phyloP scores from a whole-genome alignment of 2,888 invertebrate species.

The Mellilla xanthometata region DNA sequence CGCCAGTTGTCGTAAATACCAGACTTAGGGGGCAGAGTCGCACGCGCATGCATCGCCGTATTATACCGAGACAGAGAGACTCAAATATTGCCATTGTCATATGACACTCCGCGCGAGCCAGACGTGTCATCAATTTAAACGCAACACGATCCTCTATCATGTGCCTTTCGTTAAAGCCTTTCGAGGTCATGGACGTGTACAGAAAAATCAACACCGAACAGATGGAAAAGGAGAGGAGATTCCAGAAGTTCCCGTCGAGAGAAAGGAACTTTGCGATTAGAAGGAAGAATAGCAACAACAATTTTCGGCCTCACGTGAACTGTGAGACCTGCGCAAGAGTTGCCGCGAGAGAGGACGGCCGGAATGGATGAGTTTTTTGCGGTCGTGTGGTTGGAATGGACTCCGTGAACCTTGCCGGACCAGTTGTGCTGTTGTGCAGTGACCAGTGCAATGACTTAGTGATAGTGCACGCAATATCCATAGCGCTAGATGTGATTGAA shows the following conservation, averaged over 20 bases:
- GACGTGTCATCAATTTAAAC: slow-evolving; percentile 26
- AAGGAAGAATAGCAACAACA: slow-evolving; percentile 76
- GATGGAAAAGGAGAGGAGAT: slow-evolving; percentile 53
- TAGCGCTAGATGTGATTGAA: too few relatives aligned
- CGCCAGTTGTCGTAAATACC: too few relatives aligned
- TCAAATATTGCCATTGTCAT: slow-evolving; percentile 32
- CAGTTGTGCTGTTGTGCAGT: too few relatives aligned
- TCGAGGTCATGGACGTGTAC: slow-evolving; percentile 69
- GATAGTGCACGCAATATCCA: background rate
- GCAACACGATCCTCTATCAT: slow-evolving; percentile 35
- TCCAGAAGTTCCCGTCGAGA: slow-evolving; percentile 86
- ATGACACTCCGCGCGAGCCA: slow-evolving; percentile 21
- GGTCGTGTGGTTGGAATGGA: slow-evolving; percentile 2
- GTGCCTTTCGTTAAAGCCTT: slow-evolving; percentile 70
- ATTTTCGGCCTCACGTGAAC: slow-evolving; percentile 63
- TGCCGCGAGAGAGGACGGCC: slow-evolving; percentile 59
- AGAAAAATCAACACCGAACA: slow-evolving; percentile 49
- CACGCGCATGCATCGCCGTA: slow-evolving; percentile 45
- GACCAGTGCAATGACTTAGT: slow-evolving; percentile 1
- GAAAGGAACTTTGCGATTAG: slow-evolving; percentile 87
- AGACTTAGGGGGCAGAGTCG: slow-evolving; percentile 45
- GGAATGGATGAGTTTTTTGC: slow-evolving; percentile 36
- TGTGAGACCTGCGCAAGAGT: slow-evolving; percentile 66
- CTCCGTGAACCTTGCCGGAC: slow-evolving; percentile 7
- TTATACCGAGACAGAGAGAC: background rate